Conservation (phyloP, 2,888 invertebrate genomes). For the Tanypteryx hageni region DNA sequence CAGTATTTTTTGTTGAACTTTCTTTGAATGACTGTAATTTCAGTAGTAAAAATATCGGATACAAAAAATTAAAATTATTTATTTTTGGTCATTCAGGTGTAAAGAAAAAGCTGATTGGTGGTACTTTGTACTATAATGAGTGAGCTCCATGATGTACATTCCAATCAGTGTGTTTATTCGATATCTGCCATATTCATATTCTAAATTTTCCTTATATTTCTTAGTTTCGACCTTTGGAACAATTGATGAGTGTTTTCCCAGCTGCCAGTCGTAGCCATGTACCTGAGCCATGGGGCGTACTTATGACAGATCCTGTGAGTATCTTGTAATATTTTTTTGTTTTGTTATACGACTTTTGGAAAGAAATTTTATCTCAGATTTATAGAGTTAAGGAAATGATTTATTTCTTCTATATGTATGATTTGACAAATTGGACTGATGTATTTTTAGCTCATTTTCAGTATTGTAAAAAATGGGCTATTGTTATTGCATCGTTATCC, state of each 20-base stretch:
- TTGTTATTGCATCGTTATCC: no score
- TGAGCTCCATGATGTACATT: neutral
- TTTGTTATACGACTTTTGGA: no score
- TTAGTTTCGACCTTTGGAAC: conserved; percentile 97
- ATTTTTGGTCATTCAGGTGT: no score
- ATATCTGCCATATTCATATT: conserved; percentile 13
- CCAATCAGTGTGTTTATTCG: conserved; percentile 57
- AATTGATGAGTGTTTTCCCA: conserved; percentile 99
- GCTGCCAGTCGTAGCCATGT: conserved; percentile 97
- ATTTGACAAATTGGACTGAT: no score
- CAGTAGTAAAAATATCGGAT: no score
- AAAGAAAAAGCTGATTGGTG: no score
- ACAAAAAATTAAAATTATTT: neutral
- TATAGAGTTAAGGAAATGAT: conserved; percentile 18
- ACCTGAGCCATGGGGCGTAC: conserved; percentile 92
- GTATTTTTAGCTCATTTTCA: no score
- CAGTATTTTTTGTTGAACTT: no score
- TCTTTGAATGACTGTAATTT: no score
- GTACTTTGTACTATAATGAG: neutral
- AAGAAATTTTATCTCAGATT: no score
- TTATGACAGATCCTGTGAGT: conserved; percentile 94
- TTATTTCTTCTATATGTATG: conserved; percentile 46
- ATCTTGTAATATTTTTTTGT: neutral
- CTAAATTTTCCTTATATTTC: conserved; percentile 69
- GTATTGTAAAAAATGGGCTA: no score